These are phyloP conservation scores for Metallyticus violacea DNA, from an alignment of 2,888 invertebrate genomes.

Conservation along the genomic window DNA sequence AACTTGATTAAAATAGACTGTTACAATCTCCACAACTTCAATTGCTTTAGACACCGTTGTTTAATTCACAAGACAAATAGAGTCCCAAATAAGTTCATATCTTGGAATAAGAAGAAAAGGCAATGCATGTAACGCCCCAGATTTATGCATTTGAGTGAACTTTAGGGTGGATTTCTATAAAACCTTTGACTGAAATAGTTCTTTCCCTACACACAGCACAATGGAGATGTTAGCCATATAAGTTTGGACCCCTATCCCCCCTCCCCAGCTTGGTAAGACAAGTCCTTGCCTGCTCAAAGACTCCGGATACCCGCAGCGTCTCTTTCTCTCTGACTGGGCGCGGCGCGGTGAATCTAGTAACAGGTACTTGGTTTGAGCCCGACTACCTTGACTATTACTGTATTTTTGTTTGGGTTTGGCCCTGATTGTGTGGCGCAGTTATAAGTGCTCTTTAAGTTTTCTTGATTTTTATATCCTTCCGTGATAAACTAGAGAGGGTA, in stretches of 20 bases:
- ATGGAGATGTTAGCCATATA: neutral
- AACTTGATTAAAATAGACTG: too few species aligned
- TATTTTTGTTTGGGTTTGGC: neutral
- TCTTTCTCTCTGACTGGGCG: neutral
- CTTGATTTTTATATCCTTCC: too few species aligned
- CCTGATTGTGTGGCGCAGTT: neutral
- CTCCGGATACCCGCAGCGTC: too few species aligned
- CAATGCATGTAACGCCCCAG: too few species aligned
- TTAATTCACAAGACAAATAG: too few species aligned
- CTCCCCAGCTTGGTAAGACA: neutral
- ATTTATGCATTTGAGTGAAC: too few species aligned
- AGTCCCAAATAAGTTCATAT: too few species aligned
- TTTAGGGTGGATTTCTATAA: neutral
- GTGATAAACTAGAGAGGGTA: too few species aligned
- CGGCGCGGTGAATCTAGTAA: neutral
- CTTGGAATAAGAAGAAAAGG: too few species aligned
- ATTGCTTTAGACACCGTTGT: too few species aligned
- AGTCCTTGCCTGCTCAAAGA: neutral
- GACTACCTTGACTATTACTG: neutral
- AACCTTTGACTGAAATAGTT: too few species aligned
- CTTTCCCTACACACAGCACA: neutral
- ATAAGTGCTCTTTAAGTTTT: neutral
- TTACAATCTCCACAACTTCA: too few species aligned
- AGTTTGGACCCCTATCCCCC: neutral
- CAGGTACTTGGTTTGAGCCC: neutral